Conservation (phyloP, 30 jellyfish, hydroid and myxozoan species). For the Catostylus mosaicus region DNA sequence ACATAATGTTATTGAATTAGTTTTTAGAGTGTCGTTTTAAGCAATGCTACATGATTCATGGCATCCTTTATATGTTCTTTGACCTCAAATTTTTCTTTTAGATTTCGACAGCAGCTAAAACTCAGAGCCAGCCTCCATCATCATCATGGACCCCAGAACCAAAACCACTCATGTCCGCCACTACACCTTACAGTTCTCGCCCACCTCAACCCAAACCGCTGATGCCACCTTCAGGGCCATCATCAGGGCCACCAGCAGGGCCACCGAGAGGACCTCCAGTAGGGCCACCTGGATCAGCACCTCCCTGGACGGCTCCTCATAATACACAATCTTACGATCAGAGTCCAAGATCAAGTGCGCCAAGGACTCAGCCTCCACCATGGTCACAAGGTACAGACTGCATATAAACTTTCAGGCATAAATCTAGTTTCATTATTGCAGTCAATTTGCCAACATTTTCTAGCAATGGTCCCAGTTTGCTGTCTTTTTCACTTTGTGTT, state of each 20-base stretch:
- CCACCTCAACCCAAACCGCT: slow-evolving; percentile 6
- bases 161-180: slow-evolving; percentile 21
- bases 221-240: slow-evolving; percentile 2
- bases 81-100: not conserved
- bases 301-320: slow-evolving; percentile 19
- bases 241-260: slow-evolving; percentile 13
- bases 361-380: slow-evolving; percentile 13
- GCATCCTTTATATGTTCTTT: too few species aligned
- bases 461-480: not conserved
- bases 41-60: too few species aligned
- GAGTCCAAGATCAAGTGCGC: slow-evolving; percentile 6
- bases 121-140: slow-evolving; percentile 8
- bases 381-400: slow-evolving; percentile 21
- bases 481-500: not conserved
- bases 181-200: slow-evolving; percentile 8
- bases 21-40: too few species aligned
- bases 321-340: slow-evolving; percentile 35
- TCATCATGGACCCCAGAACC: slow-evolving; percentile 14
- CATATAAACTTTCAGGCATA: not conserved
- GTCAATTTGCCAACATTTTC: not conserved
- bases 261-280: slow-evolving; percentile 11
- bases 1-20: too few species aligned
- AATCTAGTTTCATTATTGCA: not conserved
- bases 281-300: slow-evolving; percentile 14
- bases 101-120: slow-evolving; percentile 2